Conservation (phyloP, 2,888 invertebrate genomes). For the Drosophila paramelanica region DNA sequence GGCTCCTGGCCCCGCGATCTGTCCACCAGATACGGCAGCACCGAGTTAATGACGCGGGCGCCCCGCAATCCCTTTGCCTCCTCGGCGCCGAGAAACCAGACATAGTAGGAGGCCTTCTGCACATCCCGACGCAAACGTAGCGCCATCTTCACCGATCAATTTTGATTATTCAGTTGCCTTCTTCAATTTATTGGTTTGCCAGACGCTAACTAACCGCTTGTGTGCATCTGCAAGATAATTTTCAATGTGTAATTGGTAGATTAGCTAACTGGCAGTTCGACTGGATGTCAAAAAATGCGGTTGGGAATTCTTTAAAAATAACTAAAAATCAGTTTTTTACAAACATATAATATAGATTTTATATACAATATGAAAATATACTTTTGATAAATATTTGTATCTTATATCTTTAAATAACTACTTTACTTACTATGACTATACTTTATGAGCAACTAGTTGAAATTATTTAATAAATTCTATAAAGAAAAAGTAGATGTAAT, state of each 20-base stretch:
- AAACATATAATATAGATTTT: too few relatives aligned
- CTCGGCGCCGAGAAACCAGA: constrained; percentile 97
- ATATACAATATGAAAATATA: too few relatives aligned
- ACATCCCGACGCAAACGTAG: constrained; percentile 93
- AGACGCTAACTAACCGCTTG: constrained; percentile 7
- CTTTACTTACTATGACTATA: too few relatives aligned
- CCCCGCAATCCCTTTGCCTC: constrained; percentile 95
- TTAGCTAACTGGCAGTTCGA: neutral
- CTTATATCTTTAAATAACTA: too few relatives aligned
- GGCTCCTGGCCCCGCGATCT: constrained; percentile 94
- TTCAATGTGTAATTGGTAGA: neutral
- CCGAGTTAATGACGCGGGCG: constrained; percentile 93
- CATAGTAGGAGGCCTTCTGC: constrained; percentile 95
- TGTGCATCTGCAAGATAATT: constrained; percentile 22
- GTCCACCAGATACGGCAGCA: constrained; percentile 92
- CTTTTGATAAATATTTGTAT: too few relatives aligned
- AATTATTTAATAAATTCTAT: too few relatives aligned
- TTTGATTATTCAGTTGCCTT: constrained; percentile 23
- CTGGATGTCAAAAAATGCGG: neutral
- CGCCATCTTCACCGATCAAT: constrained; percentile 87
- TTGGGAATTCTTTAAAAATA: neutral
- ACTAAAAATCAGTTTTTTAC: too few relatives aligned
- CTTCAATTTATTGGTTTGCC: constrained; percentile 38
- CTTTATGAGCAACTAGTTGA: too few relatives aligned
- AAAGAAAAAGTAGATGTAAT: too few relatives aligned